Percentiles rank a stretch among this genome's conserved stretches.
Evolutionary conservation across 2,113 vertebrate genomes (phyloP).

Genomic region (Suricata suricatta): DNA sequence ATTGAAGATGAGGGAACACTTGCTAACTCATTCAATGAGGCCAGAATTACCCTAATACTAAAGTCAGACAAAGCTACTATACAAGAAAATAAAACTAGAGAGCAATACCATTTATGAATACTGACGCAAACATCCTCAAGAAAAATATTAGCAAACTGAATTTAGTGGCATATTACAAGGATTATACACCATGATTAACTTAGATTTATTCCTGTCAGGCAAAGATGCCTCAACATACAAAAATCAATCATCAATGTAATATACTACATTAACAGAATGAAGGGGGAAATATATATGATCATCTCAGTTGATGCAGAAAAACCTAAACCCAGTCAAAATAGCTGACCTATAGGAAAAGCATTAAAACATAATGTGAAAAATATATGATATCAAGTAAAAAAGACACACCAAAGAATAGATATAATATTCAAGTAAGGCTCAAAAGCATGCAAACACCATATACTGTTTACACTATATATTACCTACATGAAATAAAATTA

Average conservation of each 20-base stretch:
- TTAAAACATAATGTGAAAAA: slow-evolving; percentile 33
- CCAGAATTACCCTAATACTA: neutral
- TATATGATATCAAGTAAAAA: neutral
- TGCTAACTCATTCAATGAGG: neutral
- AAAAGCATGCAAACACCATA: slow-evolving; percentile 25
- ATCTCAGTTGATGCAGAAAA: neutral
- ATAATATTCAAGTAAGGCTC: slow-evolving; percentile 27
- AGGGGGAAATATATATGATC: neutral
- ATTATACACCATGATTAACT: neutral
- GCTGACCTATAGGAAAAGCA: neutral
- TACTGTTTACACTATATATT: neutral
- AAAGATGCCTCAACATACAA: neutral
- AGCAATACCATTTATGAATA: neutral
- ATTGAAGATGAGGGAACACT: neutral
- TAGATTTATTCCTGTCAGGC: neutral
- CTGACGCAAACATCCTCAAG: neutral
- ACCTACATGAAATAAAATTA: neutral
- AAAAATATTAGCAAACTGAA: slow-evolving; percentile 12
- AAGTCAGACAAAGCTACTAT: neutral
- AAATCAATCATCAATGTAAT: neutral
- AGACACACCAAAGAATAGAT: neutral
- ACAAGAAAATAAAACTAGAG: slow-evolving; percentile 8
- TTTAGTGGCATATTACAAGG: neutral
- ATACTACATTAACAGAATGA: neutral
- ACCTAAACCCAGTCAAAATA: neutral